phyloP scores from a whole-genome alignment of 2,888 invertebrate species.

The Callinectes sapidus region DNA sequence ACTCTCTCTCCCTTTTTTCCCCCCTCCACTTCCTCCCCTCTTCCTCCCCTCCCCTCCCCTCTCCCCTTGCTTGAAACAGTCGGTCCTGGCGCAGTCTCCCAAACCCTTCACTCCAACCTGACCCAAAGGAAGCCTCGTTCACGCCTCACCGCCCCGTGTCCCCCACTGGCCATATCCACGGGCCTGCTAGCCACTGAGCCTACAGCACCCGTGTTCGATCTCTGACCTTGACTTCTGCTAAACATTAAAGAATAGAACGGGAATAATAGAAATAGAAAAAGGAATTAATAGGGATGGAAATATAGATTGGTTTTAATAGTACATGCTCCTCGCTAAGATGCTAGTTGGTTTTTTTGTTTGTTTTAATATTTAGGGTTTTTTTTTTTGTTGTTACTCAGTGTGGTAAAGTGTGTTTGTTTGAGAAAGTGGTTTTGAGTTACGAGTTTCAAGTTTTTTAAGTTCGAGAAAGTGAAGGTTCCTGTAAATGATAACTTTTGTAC shows the following conservation, averaged over 20 bases:
- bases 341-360: no score
- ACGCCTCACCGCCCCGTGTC: slow-evolving; percentile 18
- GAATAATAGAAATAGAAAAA: neutral
- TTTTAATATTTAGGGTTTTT: no score
- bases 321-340: no score
- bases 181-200: neutral
- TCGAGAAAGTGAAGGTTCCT: no score
- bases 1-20: neutral
- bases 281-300: neutral
- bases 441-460: no score
- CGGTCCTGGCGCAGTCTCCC: neutral
- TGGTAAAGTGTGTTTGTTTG: no score
- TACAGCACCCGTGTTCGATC: neutral
- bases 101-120: slow-evolving; percentile 13
- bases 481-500: no score
- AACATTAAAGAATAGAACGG: neutral
- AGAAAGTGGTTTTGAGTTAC: no score
- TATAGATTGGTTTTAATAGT: no score
- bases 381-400: no score
- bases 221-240: neutral
- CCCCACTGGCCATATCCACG: slow-evolving; percentile 33
- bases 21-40: neutral
- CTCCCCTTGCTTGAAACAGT: neutral
- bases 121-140: slow-evolving; percentile 28
- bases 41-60: neutral